Base-by-base conservation (phyloP, 2,888 invertebrate species). In the Hypena proboscidalis region DNA sequence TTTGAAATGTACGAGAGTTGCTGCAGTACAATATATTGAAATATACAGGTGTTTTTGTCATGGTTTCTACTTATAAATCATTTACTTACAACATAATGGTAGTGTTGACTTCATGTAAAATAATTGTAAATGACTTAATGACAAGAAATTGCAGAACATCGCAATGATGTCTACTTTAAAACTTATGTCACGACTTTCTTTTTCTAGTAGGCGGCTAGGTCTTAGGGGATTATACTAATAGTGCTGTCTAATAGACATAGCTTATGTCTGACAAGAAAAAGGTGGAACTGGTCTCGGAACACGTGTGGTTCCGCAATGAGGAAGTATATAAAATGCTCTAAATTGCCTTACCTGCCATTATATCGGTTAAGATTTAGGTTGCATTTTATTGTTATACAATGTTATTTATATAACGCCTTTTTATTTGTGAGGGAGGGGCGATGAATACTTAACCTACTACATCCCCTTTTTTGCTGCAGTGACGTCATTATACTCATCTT, bases 171-270 rank as follows among this genome's bases (percentile, higher is more conserved):
- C 27, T 3, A 26, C 30, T 6, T 34, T 47, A 10, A 36, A 30
- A 35, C 47, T 57, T 53, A 48, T 49, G 40, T 47, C 42, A 61
- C 33, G 14, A 40, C 47, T 62, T 62, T 62, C 62, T 45, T 57
- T 43, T 47, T 22, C 8, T 29, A 41, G 45, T 22, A 33, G 31
- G 25, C 38, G 29, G 15, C 23, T 33, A 37, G 26, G 27, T 22
- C 25, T 40, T 7, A 21, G n/a, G 5, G 17, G 26, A 11, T 32
- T 33, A 22, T 20, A 22, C 33, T 33, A 34, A 22, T 34, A 25
- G 26, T 17, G 15, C 11, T 25, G 32, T 10, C 20, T 38, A 39
- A 23, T 22, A 30, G 8, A 27, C 15, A 7, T 20, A 10, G 17
- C 5, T 38, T 14, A 19, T 25, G 22, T 21, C 8, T 30, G 15